Evolutionary conservation across 2,888 invertebrate species (phyloP), one percentile per base, ranked within the genome.

Genomic region (Pachliopta kotzebuea): DNA sequence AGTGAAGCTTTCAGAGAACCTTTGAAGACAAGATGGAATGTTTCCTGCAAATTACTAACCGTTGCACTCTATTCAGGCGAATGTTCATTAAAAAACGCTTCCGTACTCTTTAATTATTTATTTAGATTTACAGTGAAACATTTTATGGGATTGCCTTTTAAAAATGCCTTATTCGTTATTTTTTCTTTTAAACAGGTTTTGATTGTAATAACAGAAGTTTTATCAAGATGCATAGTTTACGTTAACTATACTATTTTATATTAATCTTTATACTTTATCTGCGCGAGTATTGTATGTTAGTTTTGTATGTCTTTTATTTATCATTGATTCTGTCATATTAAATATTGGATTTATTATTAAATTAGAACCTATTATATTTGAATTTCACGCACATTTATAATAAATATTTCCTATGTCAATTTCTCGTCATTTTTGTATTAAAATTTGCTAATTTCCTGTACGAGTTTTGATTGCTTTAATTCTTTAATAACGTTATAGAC

Each of bases 1-100:
- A 31, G 26, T 42, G 59, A 66, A 61, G 26, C 59, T 66, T 56
- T 66, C 66, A 65, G 64, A 60, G 64, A 64, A 65, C 60, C 60
- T 66, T 61, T 60, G 52, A 60, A 64, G 63, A 56, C 23, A 64
- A 60, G 60, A 64, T 52, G 56, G 45, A 60, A 60, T 64, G 64
- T 60, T 56, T 64, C 52, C 56, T 53, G 42, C 60, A 53, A 60
- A 60, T 56, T 64, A 26, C 29, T 50, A 56, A 37, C 50, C 42
- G 55, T 50, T 60, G 49, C 60, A 42, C 42, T 60, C 59, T 31
- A 53, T 60, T 64, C 60, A 37, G 6, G 26, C 26, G 23, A 18
- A 24, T 45, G 64, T 54, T 60, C 52, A 52, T 66, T 66, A 45
- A 63, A 60, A 66, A 61, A 50, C 24, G 17, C 54, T 4, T 26